These are phyloP conservation scores for Axinella damicornis DNA, from an alignment of 37 sponge, comb jelly and placozoan species.

Conservation along the genomic window DNA sequence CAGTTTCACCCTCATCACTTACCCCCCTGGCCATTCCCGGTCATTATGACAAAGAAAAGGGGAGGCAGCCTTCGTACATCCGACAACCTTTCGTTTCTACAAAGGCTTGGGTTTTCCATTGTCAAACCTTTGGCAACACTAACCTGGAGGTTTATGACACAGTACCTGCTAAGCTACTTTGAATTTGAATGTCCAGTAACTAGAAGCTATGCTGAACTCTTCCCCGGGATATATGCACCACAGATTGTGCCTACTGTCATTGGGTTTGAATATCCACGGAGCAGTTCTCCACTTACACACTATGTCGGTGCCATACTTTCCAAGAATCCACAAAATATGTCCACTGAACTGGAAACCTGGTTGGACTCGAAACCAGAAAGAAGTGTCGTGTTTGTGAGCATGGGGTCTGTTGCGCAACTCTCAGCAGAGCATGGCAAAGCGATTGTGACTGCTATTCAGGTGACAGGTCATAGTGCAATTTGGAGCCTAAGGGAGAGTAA, in stretches of 20 bases:
- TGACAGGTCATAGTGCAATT: constrained; percentile 15
- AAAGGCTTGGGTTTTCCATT: not conserved
- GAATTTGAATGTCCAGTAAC: not conserved
- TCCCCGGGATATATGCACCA: not conserved
- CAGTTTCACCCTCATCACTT: not conserved
- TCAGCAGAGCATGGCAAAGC: constrained; percentile 14
- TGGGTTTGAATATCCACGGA: constrained; percentile 47
- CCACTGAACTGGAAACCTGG: constrained; percentile 46
- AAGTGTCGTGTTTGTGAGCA: constrained; percentile 62
- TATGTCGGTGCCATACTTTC: constrained; percentile 42
- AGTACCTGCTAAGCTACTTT: not conserved
- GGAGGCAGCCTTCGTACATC: not conserved
- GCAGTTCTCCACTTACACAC: constrained; percentile 26
- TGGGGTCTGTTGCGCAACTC: constrained; percentile 40
- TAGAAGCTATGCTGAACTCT: not conserved
- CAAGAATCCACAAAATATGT: not conserved
- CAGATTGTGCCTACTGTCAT: constrained; percentile 24
- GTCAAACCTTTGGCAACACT: not conserved
- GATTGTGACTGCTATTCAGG: constrained; percentile 21
- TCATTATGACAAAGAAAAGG: not conserved
- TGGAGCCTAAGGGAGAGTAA: constrained; percentile 48
- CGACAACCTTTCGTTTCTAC: constrained; percentile 1
- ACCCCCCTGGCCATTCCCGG: constrained; percentile 20
- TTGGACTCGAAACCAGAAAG: constrained; percentile 11
- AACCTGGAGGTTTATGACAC: not conserved